A percentile compares a stretch with the other conserved stretches of the same genome.
Evolutionary conservation across 2,797 vertebrate species (phyloP).

Genomic region (Sebastes oblongus): DNA sequence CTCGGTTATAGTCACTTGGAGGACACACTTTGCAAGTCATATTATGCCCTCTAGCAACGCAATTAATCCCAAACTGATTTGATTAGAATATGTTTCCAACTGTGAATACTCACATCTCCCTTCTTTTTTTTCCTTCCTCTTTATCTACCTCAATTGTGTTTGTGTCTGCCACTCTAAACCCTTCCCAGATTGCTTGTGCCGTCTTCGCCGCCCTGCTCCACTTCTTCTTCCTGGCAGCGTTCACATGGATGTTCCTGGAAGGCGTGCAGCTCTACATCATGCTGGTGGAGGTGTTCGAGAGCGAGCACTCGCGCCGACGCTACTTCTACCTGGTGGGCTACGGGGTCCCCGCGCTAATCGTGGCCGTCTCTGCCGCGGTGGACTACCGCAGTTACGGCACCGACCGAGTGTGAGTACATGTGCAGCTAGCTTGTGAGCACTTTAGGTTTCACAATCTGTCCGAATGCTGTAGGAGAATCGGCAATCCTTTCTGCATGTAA

Average conservation of each 20-base stretch:
- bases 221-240: slow-evolving; percentile 99
- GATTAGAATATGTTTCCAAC: slow-evolving; percentile 3
- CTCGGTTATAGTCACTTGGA: slow-evolving; percentile 13
- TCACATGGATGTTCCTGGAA: slow-evolving; percentile 99
- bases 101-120: not conserved
- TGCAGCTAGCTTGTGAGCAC: not conserved
- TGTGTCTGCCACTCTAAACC: not conserved
- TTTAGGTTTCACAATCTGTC: not conserved
- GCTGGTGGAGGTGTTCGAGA: slow-evolving; percentile 98
- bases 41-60: not conserved
- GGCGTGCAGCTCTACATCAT: slow-evolving; percentile 98
- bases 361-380: slow-evolving; percentile 93
- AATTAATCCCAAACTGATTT: slow-evolving; percentile 17
- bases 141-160: not conserved
- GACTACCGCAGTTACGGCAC: slow-evolving; percentile 98
- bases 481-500: not conserved
- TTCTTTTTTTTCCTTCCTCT: not conserved
- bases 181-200: slow-evolving; percentile 90
- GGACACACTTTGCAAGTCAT: not conserved
- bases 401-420: slow-evolving; percentile 91
- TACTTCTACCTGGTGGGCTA: slow-evolving; percentile 98
- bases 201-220: slow-evolving; percentile 96
- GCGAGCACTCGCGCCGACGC: slow-evolving; percentile 91
- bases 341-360: slow-evolving; percentile 92
- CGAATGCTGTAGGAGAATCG: not conserved